Conservation (phyloP, 2,113 vertebrate genomes). For the Trinectes maculatus region DNA sequence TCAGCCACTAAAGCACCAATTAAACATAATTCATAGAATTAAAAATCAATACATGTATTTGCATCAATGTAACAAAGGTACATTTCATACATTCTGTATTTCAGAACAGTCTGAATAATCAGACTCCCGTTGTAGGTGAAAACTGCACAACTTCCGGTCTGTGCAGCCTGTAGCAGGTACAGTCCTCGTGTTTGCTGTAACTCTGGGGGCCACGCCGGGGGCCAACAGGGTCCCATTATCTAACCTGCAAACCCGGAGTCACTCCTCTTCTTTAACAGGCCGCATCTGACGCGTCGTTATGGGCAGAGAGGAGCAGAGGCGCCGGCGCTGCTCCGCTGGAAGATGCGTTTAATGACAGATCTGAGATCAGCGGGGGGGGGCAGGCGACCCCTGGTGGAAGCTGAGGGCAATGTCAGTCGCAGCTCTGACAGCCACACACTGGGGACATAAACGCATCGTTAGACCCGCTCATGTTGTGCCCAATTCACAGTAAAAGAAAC, state of each 20-base stretch:
- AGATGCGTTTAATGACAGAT: slow-evolving; percentile 3
- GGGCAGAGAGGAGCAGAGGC: too few species aligned
- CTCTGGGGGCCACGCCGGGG: neutral
- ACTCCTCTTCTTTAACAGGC: too few species aligned
- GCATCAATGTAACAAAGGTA: too few species aligned
- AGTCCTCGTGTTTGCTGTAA: slow-evolving; percentile 13
- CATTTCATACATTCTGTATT: too few species aligned
- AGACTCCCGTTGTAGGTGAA: neutral
- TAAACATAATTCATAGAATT: too few species aligned
- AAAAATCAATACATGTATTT: too few species aligned
- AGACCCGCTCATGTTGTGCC: neutral
- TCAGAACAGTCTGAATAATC: neutral
- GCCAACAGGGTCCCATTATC: neutral
- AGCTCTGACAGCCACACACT: neutral
- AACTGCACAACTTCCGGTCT: slow-evolving; percentile 11
- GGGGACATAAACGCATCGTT: neutral
- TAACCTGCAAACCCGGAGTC: neutral
- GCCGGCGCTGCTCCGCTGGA: too few species aligned
- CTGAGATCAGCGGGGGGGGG: neutral
- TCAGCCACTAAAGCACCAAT: too few species aligned
- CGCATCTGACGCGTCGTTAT: too few species aligned
- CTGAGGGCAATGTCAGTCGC: neutral
- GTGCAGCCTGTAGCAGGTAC: neutral
- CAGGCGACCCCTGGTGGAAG: slow-evolving; percentile 63
- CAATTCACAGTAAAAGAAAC: slow-evolving; percentile 10